Evolutionary conservation across 2,888 invertebrate species (phyloP).

Genomic region (Chymomyza caudatula): DNA sequence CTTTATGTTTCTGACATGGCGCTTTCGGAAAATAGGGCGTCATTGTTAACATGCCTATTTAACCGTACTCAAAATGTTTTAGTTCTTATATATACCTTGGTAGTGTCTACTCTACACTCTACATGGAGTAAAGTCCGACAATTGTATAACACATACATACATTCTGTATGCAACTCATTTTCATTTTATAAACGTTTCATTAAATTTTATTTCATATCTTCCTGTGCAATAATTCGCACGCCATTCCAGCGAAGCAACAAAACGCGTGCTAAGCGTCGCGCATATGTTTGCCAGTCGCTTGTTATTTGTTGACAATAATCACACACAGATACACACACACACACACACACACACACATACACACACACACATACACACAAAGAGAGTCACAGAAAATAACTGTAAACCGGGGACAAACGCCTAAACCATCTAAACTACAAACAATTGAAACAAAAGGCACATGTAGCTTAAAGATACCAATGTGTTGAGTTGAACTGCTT

Average conservation of each 20-base stretch:
- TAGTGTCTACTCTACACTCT: no score
- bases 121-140: no score
- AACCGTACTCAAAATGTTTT: not conserved
- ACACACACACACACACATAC: not conserved
- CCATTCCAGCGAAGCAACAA: slow-evolving; percentile 54
- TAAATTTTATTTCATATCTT: slow-evolving; percentile 72
- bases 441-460: slow-evolving; percentile 65
- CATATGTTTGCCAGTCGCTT: slow-evolving; percentile 48
- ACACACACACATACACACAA: not conserved
- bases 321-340: not conserved
- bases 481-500: not conserved
- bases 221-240: slow-evolving; percentile 72
- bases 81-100: not conserved
- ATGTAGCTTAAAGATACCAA: slow-evolving; percentile 3
- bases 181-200: slow-evolving; percentile 72
- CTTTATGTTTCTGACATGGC: not conserved
- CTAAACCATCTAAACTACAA: slow-evolving; percentile 61
- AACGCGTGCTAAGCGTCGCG: slow-evolving; percentile 64
- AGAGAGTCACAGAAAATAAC: not conserved
- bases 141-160: not conserved
- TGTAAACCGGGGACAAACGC: slow-evolving; percentile 56
- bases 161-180: slow-evolving; percentile 46
- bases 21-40: not conserved
- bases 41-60: not conserved
- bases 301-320: slow-evolving; percentile 44